phyloP scores from a whole-genome alignment of 2,797 vertebrate species.

The Acropternis orthonyx region DNA sequence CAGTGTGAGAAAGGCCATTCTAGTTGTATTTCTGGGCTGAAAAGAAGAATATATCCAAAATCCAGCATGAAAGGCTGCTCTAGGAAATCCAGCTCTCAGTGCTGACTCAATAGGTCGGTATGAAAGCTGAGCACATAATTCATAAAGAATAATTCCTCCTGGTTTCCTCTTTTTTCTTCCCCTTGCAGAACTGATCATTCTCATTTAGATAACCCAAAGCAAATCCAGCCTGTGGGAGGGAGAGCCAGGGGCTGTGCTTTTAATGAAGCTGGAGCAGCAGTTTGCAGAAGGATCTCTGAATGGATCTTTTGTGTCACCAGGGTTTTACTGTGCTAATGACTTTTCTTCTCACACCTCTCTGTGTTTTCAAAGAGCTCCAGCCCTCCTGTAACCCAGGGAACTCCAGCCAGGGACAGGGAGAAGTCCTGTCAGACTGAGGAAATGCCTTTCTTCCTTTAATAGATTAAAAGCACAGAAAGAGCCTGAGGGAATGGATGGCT shows the following conservation, averaged over 20 bases:
- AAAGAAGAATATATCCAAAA: constrained; percentile 35
- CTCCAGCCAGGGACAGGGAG: background rate
- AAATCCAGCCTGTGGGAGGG: background rate
- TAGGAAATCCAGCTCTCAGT: background rate
- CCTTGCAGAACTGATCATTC: constrained; percentile 11
- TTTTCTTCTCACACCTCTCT: constrained; percentile 6
- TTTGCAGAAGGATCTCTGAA: background rate
- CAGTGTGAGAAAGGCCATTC: background rate
- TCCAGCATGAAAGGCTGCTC: constrained; percentile 37
- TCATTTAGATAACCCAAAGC: constrained; percentile 1
- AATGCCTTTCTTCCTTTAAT: background rate
- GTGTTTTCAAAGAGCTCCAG: background rate
- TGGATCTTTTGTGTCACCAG: background rate
- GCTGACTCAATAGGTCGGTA: constrained; percentile 10
- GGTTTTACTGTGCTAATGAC: constrained; percentile 24
- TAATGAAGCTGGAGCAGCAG: constrained; percentile 44
- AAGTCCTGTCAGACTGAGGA: background rate
- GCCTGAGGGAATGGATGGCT: background rate
- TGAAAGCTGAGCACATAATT: constrained; percentile 28
- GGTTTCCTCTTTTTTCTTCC: background rate
- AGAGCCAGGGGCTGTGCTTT: background rate
- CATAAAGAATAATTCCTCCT: constrained; percentile 17
- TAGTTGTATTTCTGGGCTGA: background rate
- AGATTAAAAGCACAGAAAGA: background rate
- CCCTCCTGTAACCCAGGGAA: background rate